A percentile compares a stretch with the other conserved stretches of the same genome.
These are phyloP conservation scores for Solea senegalensis DNA, from an alignment of 2,113 vertebrate genomes.

Conservation along the genomic window DNA sequence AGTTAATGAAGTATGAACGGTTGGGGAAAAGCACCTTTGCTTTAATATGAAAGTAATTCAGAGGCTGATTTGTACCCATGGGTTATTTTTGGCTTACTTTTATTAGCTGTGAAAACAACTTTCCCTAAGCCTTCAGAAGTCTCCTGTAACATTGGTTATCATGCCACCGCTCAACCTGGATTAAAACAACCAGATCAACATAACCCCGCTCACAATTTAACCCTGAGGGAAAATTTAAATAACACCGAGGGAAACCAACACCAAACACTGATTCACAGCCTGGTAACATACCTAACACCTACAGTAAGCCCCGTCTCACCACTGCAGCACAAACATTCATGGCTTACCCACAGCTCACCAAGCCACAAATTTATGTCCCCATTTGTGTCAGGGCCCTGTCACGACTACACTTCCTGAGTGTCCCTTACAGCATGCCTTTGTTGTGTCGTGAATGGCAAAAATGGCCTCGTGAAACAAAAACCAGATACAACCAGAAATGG, in stretches of 20 bases:
- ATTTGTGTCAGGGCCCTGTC: constrained; percentile 40
- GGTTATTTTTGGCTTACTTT: constrained; percentile 1
- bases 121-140: constrained; percentile 36
- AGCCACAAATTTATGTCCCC: constrained; percentile 45
- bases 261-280: constrained; percentile 73
- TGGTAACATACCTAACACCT: constrained; percentile 67
- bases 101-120: constrained; percentile 46
- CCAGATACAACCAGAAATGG: constrained; percentile 22
- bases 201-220: constrained; percentile 55
- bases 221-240: constrained; percentile 67
- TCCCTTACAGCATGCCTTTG: constrained; percentile 19
- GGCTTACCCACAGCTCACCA: constrained; percentile 48
- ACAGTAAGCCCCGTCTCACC: constrained; percentile 46
- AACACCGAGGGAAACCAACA: constrained; percentile 54
- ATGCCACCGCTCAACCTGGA: constrained; percentile 23
- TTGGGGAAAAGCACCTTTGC: background rate
- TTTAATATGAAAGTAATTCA: constrained; percentile 2
- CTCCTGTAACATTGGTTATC: constrained; percentile 28
- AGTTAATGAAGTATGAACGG: background rate
- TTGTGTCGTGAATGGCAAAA: constrained; percentile 40
- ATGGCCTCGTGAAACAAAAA: constrained; percentile 27
- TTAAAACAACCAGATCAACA: constrained; percentile 50
- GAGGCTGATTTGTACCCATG: background rate
- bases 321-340: constrained; percentile 50
- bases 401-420: constrained; percentile 43